phyloP scores from a whole-genome alignment of 2,113 vertebrate genomes.

The Hydrolagus affinis region DNA sequence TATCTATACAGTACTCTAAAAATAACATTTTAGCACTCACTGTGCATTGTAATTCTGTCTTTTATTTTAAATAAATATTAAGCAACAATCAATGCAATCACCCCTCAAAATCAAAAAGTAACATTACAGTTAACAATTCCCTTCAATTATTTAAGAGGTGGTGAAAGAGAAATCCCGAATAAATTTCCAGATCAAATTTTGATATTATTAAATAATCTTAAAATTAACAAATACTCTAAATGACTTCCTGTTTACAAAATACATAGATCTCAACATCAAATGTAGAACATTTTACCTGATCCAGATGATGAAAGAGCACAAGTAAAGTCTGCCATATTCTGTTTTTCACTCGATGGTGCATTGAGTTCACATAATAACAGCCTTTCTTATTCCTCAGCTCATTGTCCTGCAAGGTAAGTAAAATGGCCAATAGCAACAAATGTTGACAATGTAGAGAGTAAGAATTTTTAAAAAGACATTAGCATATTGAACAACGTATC shows the following conservation, averaged over 20 bases:
- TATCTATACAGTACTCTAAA: too few species aligned
- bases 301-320: constrained; percentile 72
- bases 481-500: too few species aligned
- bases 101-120: neutral
- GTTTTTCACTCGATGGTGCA: constrained; percentile 86
- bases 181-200: neutral
- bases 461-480: too few species aligned
- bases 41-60: neutral
- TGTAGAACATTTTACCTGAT: constrained; percentile 54
- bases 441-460: neutral
- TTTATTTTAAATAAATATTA: neutral
- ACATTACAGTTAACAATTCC: neutral
- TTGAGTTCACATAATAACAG: constrained; percentile 79
- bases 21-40: neutral
- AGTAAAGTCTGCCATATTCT: constrained; percentile 81
- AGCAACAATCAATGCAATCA: neutral
- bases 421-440: neutral
- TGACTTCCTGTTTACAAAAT: neutral
- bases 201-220: neutral
- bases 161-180: too few species aligned
- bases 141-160: too few species aligned
- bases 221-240: neutral
- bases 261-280: neutral
- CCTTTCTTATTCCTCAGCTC: constrained; percentile 65
- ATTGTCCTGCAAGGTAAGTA: constrained; percentile 58